Conservation (phyloP, 64 coral and sea anemone genomes). For the Orbicella faveolata region DNA sequence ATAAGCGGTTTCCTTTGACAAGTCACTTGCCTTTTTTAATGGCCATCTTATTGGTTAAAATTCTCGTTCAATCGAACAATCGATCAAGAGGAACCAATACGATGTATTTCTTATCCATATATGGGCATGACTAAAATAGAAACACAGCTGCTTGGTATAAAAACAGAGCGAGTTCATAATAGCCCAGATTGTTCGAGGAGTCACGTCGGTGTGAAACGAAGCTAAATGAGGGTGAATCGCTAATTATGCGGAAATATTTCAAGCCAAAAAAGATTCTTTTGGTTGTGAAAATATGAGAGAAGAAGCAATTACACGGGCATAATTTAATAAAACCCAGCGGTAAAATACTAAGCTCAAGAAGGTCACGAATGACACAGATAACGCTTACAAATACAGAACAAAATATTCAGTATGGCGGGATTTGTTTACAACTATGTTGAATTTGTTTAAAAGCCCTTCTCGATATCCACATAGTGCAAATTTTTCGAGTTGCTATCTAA, state of each 20-base stretch:
- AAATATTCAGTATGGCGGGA: too few relatives aligned
- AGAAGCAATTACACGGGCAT: too few relatives aligned
- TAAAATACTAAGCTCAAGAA: too few relatives aligned
- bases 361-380: too few relatives aligned
- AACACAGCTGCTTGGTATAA: conserved; percentile 73
- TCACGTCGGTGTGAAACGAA: too few relatives aligned
- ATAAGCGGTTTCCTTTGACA: conserved; percentile 70
- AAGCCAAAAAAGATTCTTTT: too few relatives aligned
- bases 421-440: neutral
- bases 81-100: conserved; percentile 51
- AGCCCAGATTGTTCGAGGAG: too few relatives aligned
- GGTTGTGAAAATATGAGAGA: too few relatives aligned
- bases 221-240: too few relatives aligned
- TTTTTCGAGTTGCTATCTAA: neutral
- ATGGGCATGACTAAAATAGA: conserved; percentile 96
- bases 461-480: neutral
- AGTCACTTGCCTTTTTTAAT: conserved; percentile 81
- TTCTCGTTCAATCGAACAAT: conserved; percentile 74
- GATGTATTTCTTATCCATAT: conserved; percentile 84
- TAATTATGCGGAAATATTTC: too few relatives aligned
- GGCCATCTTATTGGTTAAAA: conserved; percentile 73
- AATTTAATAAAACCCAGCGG: too few relatives aligned
- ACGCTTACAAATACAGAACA: too few relatives aligned
- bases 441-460: neutral
- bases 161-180: neutral